Conservation (phyloP, 2,113 vertebrate species). For the Alligator mississippiensis region DNA sequence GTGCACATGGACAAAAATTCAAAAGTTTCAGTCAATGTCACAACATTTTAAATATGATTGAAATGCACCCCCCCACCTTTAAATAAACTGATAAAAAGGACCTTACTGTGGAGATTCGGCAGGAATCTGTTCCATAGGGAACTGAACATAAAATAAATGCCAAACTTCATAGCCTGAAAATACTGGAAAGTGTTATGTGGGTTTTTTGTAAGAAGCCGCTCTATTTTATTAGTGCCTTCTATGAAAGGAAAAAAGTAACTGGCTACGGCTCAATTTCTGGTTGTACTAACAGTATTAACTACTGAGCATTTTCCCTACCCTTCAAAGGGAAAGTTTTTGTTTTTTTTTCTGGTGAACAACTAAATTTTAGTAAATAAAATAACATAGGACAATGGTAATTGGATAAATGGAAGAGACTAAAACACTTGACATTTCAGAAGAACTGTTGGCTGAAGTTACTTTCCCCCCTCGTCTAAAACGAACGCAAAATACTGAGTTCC, state of each 20-base stretch:
- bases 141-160: neutral
- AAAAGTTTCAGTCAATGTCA: fast-evolving
- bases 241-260: neutral
- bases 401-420: conserved; percentile 48
- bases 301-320: too few relatives aligned
- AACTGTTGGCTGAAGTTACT: neutral
- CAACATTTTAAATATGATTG: neutral
- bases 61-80: neutral
- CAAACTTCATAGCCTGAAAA: neutral
- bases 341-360: neutral
- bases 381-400: conserved; percentile 6
- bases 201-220: fast-evolving
- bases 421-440: conserved; percentile 75
- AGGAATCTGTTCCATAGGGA: neutral
- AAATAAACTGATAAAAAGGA: neutral
- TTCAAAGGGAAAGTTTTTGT: neutral
- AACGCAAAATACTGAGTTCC: neutral
- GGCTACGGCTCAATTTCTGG: neutral
- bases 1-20: neutral
- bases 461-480: neutral
- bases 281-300: neutral
- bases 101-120: neutral
- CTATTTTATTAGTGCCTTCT: neutral
- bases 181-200: fast-evolving
- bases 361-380: conserved; percentile 33